phyloP scores from a whole-genome alignment of 1,140 invertebrate species.

The Diorhabda elongata region DNA sequence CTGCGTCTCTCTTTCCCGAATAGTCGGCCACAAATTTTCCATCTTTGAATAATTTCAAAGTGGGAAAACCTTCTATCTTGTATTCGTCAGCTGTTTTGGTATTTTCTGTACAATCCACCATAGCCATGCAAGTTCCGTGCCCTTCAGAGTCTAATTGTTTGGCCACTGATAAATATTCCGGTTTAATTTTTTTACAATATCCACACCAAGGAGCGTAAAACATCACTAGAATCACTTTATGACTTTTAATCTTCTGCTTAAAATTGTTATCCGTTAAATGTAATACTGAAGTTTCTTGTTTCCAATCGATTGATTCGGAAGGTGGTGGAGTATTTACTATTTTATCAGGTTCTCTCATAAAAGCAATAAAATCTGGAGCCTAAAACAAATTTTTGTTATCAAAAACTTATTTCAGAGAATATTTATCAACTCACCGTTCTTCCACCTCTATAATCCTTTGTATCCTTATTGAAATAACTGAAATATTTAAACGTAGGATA shows the following conservation, averaged over 20 bases:
- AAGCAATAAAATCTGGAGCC: slow-evolving; percentile 62
- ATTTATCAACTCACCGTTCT: slow-evolving; percentile 56
- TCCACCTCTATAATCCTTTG: slow-evolving; percentile 65
- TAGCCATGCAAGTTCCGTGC: slow-evolving; percentile 50
- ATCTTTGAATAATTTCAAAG: slow-evolving; percentile 67
- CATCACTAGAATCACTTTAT: slow-evolving; percentile 67
- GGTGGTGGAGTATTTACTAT: slow-evolving; percentile 39
- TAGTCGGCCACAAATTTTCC: slow-evolving; percentile 57
- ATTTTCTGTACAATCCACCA: slow-evolving; percentile 65
- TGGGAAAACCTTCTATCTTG: slow-evolving; percentile 67
- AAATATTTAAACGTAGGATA: slow-evolving; percentile 88
- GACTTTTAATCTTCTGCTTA: slow-evolving; percentile 55
- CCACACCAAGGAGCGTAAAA: slow-evolving; percentile 82
- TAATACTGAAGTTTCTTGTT: slow-evolving; percentile 45
- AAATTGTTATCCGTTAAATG: slow-evolving; percentile 54
- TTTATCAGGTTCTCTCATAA: slow-evolving; percentile 61
- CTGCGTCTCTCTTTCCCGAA: slow-evolving; percentile 57
- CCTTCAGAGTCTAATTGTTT: slow-evolving; percentile 54
- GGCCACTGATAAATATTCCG: slow-evolving; percentile 62
- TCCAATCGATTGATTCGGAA: slow-evolving; percentile 24
- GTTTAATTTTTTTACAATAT: slow-evolving; percentile 71
- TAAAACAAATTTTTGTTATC: slow-evolving; percentile 37
- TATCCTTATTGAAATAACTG: slow-evolving; percentile 72
- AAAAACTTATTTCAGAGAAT: too few relatives aligned
- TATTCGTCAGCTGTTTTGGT: slow-evolving; percentile 53